A percentile compares a stretch with the other conserved stretches of the same genome.
phyloP scores from a whole-genome alignment of 1,140 invertebrate species.

The Meteorus sp. region DNA sequence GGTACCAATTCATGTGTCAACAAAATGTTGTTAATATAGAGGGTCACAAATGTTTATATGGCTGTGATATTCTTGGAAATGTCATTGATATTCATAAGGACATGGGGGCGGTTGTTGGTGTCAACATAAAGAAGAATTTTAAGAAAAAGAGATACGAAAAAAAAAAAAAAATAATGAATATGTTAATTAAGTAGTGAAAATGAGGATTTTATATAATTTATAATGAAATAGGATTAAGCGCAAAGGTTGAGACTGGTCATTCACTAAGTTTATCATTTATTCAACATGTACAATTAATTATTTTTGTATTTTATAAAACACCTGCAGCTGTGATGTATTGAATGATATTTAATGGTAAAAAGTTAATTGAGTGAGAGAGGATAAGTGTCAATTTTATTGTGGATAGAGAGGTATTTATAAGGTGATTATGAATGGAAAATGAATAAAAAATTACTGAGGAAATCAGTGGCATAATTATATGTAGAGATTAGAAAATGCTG shows the following conservation, averaged over 20 bases:
- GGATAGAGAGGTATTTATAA: background rate
- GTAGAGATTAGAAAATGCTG: background rate
- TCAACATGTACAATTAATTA: too few relatives aligned
- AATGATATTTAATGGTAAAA: constrained; percentile 14
- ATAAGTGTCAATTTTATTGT: background rate
- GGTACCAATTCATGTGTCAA: too few relatives aligned
- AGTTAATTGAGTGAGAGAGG: background rate
- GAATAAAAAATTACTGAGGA: constrained; percentile 7
- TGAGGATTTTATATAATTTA: too few relatives aligned
- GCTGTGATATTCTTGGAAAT: constrained; percentile 26
- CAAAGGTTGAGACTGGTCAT: too few relatives aligned
- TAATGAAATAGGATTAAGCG: background rate
- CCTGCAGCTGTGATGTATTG: background rate
- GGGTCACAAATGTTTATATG: background rate
- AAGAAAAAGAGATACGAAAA: constrained; percentile 6
- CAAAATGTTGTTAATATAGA: too few relatives aligned
- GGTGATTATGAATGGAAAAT: background rate
- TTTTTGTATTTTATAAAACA: too few relatives aligned
- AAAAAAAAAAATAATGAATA: constrained; percentile 2
- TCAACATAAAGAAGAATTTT: constrained; percentile 26
- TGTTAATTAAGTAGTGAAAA: background rate
- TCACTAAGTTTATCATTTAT: too few relatives aligned
- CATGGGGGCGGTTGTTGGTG: constrained; percentile 7
- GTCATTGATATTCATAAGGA: constrained; percentile 18
- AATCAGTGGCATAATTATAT: constrained; percentile 12